These are phyloP conservation scores for Diploptera punctata DNA, from an alignment of 2,888 invertebrate genomes.

Conservation along the genomic window DNA sequence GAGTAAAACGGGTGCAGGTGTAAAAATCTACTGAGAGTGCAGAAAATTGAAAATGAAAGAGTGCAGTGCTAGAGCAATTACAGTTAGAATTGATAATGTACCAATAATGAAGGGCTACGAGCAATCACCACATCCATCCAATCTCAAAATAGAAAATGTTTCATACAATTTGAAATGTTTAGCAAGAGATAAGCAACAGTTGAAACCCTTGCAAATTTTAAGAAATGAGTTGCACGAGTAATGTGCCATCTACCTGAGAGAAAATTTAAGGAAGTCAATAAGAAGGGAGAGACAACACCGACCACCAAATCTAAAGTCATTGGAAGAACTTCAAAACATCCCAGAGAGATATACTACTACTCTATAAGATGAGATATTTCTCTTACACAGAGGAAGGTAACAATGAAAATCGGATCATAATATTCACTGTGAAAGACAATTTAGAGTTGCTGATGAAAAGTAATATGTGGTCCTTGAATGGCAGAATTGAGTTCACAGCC, in stretches of 20 bases:
- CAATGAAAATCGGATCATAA: neutral
- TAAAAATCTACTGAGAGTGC: neutral
- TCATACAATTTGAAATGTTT: neutral
- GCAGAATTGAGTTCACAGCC: neutral
- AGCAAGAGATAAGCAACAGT: neutral
- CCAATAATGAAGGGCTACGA: neutral
- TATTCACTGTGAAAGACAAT: neutral
- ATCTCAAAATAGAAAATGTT: neutral
- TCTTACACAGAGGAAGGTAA: neutral
- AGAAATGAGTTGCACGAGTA: neutral
- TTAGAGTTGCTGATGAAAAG: neutral
- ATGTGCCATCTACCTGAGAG: neutral
- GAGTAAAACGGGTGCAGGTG: neutral
- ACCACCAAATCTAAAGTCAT: neutral
- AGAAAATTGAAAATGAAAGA: neutral
- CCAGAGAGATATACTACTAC: neutral
- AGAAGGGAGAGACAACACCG: neutral
- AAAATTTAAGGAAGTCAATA: neutral
- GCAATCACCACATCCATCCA: neutral
- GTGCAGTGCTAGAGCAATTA: no score
- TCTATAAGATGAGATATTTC: neutral
- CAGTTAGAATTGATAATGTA: no score
- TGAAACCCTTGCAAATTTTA: neutral
- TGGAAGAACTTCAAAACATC: neutral
- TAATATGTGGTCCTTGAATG: neutral